phyloP scores from a whole-genome alignment of 1,140 invertebrate genomes.

The Hylaeus anthracinus region DNA sequence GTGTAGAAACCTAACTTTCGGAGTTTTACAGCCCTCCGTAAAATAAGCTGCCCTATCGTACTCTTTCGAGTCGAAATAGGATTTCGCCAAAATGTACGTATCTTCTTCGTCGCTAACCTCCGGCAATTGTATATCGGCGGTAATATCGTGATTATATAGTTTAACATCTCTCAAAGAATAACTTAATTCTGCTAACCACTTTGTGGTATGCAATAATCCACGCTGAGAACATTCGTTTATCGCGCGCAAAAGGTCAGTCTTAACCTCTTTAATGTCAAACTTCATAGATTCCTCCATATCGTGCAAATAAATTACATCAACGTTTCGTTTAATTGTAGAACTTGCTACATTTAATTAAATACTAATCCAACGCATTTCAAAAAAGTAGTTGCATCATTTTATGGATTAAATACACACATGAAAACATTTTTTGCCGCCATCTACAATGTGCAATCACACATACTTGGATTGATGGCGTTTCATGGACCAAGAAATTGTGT shows the following conservation, averaged over 20 bases:
- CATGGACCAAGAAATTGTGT: too few species aligned
- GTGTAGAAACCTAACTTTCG: constrained; percentile 89
- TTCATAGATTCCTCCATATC: constrained; percentile 76
- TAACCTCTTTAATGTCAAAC: constrained; percentile 84
- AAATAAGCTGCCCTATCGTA: constrained; percentile 95
- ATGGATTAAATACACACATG: not conserved
- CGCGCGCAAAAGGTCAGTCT: constrained; percentile 84
- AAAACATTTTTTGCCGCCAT: constrained; percentile 6
- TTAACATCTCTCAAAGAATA: constrained; percentile 87
- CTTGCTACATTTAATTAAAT: not conserved
- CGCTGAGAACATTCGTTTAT: constrained; percentile 87
- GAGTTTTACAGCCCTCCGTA: constrained; percentile 85
- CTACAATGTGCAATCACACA: not conserved
- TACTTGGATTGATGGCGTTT: too few species aligned
- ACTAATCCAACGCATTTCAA: not conserved
- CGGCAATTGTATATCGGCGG: constrained; percentile 71
- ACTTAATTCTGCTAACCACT: constrained; percentile 93
- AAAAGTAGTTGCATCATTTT: not conserved
- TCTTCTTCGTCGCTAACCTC: constrained; percentile 84
- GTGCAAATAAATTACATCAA: not conserved
- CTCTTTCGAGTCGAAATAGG: constrained; percentile 95
- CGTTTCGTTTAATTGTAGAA: not conserved
- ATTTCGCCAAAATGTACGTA: constrained; percentile 90
- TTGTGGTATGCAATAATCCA: constrained; percentile 87
- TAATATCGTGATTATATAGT: constrained; percentile 76